Conservation (phyloP, 2,888 invertebrate genomes). For the Ametastegia equiseti region DNA sequence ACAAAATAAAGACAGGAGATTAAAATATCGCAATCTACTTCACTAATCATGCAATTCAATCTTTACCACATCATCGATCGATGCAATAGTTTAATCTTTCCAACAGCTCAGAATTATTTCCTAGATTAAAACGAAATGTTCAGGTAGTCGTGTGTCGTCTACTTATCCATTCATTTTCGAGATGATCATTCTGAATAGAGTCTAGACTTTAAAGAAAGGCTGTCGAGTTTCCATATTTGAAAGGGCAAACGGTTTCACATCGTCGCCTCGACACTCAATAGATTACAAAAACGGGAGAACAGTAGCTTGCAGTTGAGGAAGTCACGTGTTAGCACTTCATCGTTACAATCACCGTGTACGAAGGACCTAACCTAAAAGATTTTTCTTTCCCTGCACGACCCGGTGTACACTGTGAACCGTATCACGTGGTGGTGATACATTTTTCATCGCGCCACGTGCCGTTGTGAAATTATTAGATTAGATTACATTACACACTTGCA, state of each 20-base stretch:
- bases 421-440: slow-evolving; percentile 15
- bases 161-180: neutral
- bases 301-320: neutral
- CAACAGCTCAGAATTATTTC: neutral
- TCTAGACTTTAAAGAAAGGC: neutral
- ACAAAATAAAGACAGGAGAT: slow-evolving; percentile 51
- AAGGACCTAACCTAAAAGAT: slow-evolving; percentile 17
- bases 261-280: neutral
- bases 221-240: neutral
- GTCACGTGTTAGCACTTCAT: slow-evolving; percentile 36
- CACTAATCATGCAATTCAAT: neutral
- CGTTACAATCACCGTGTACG: slow-evolving; percentile 18
- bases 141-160: neutral
- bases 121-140: neutral
- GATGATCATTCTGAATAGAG: neutral
- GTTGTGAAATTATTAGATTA: slow-evolving; percentile 25
- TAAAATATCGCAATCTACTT: neutral
- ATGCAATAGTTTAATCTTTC: neutral
- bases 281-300: slow-evolving; percentile 7
- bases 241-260: neutral
- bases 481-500: too few relatives aligned
- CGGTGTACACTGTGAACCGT: slow-evolving; percentile 7
- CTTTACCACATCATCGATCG: neutral
- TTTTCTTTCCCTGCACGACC: neutral
- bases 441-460: neutral